A percentile compares a stretch with the other conserved stretches of the same genome.
phyloP scores from a whole-genome alignment of 2,797 vertebrate genomes.

The Limosa lapponica region DNA sequence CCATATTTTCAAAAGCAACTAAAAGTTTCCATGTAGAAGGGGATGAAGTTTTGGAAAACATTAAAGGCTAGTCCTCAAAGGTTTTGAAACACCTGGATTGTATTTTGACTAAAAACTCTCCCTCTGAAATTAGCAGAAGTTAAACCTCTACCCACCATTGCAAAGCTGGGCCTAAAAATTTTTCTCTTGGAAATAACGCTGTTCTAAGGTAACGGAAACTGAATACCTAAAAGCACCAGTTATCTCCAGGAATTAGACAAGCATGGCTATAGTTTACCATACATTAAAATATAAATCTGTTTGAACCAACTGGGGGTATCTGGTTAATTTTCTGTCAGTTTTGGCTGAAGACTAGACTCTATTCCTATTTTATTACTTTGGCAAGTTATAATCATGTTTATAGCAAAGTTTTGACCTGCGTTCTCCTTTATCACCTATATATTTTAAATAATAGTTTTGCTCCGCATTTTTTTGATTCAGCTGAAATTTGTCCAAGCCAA shows the following conservation, averaged over 20 bases:
- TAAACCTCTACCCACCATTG: not conserved
- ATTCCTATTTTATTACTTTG: not conserved
- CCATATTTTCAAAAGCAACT: not conserved
- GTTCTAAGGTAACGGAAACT: not conserved
- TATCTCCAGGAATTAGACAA: not conserved
- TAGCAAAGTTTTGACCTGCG: not conserved
- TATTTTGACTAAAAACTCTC: not conserved
- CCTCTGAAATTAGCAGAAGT: not conserved
- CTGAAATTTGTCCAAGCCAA: not conserved
- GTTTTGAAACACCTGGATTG: fast-evolving
- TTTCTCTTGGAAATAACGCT: not conserved
- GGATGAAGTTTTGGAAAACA: not conserved
- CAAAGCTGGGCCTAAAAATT: not conserved
- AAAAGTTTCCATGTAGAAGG: not conserved
- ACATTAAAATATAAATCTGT: not conserved
- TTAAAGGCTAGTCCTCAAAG: not conserved
- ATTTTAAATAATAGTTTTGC: not conserved
- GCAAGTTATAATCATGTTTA: not conserved
- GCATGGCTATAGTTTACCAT: not conserved
- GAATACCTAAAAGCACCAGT: not conserved
- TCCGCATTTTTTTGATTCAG: not conserved
- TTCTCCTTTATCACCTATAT: not conserved
- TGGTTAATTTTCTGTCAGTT: not conserved
- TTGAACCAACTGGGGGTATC: not conserved
- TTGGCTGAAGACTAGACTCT: not conserved